Percentiles rank a stretch among this genome's conserved stretches.
phyloP scores from a whole-genome alignment of 2,797 vertebrate genomes.

The Crocodylus rhombifer region DNA sequence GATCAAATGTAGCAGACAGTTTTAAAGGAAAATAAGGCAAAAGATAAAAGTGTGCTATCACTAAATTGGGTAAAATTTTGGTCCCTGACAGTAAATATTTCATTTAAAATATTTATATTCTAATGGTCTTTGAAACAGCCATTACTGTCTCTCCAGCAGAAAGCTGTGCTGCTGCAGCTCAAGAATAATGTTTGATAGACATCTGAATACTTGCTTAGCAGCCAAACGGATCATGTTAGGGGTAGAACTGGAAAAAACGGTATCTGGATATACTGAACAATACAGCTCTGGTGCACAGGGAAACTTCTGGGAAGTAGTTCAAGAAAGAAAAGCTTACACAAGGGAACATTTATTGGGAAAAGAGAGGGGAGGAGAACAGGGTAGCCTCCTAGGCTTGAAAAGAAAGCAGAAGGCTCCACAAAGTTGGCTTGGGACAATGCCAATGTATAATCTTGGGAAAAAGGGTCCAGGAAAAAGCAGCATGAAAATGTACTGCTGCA shows the following conservation, averaged over 20 bases:
- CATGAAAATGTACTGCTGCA: too few relatives aligned
- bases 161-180: background rate
- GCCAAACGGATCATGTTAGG: background rate
- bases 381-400: too few relatives aligned
- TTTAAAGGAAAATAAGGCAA: constrained; percentile 12
- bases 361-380: too few relatives aligned
- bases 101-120: constrained; percentile 6
- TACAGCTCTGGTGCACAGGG: background rate
- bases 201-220: background rate
- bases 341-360: too few relatives aligned
- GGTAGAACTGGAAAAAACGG: background rate
- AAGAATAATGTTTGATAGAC: background rate
- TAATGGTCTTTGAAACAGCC: background rate
- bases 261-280: background rate
- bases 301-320: background rate
- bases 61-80: background rate
- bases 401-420: too few relatives aligned
- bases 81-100: constrained; percentile 7
- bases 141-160: background rate
- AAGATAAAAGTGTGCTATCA: background rate
- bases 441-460: too few relatives aligned
- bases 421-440: too few relatives aligned
- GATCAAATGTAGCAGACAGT: background rate
- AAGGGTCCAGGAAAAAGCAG: too few relatives aligned
- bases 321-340: too few relatives aligned